Conservation (phyloP, 2,888 invertebrate species). For the Drosophila maculinotata region DNA sequence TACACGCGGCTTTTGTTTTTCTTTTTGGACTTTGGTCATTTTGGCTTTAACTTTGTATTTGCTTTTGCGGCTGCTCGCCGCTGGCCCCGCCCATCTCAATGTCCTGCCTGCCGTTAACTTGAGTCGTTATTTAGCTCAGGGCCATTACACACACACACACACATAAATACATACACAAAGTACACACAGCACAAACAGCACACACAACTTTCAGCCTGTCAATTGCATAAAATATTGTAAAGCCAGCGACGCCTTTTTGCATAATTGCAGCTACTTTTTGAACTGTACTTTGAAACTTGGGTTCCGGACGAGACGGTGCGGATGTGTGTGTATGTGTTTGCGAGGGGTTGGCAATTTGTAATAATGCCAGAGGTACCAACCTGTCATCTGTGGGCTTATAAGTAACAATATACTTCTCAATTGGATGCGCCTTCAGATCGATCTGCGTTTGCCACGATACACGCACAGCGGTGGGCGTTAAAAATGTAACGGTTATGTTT, state of each 20-base stretch:
- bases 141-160: conserved; percentile 50
- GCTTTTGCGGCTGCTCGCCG: conserved; percentile 30
- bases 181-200: conserved; percentile 6
- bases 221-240: conserved; percentile 69
- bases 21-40: conserved; percentile 64
- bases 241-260: conserved; percentile 43
- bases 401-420: conserved; percentile 95
- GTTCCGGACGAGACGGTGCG: background rate
- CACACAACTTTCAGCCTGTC: conserved; percentile 48
- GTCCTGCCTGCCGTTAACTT: conserved; percentile 24
- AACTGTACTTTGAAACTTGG: background rate
- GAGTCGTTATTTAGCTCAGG: conserved; percentile 72
- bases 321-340: background rate
- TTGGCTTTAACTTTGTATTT: conserved; percentile 72
- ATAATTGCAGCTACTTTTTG: conserved; percentile 51
- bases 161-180: conserved; percentile 17
- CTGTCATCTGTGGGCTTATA: conserved; percentile 96
- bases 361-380: conserved; percentile 86
- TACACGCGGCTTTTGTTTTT: conserved; percentile 63
- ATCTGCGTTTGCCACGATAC: conserved; percentile 94
- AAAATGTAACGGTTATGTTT: conserved; percentile 95
- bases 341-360: conserved; percentile 12
- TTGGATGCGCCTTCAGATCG: conserved; percentile 87
- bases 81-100: background rate
- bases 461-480: conserved; percentile 93